Evolutionary conservation across 2,113 vertebrate species (phyloP).

Genomic region (Oenanthe melanoleuca): DNA sequence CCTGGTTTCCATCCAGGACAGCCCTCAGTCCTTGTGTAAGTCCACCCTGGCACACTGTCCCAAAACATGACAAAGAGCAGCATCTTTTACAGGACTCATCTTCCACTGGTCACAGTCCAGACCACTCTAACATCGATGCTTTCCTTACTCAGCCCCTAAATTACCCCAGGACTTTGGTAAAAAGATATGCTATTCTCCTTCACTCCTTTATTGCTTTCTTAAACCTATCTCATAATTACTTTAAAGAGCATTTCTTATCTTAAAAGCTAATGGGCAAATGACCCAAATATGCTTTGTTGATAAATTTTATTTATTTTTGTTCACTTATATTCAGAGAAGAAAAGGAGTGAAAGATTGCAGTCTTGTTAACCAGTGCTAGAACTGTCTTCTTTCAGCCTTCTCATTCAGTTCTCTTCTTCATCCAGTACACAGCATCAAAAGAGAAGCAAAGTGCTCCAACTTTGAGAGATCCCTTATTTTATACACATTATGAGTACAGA

Average conservation of each 20-base stretch:
- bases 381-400: background rate
- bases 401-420: background rate
- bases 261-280: background rate
- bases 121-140: background rate
- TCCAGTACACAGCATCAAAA: background rate
- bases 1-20: background rate
- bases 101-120: background rate
- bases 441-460: background rate
- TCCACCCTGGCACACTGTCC: fast-evolving
- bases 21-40: background rate
- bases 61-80: background rate
- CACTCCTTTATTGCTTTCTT: background rate
- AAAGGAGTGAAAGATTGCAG: background rate
- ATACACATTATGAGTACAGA: background rate
- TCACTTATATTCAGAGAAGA: background rate
- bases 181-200: background rate
- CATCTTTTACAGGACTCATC: background rate
- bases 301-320: background rate
- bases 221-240: background rate
- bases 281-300: background rate
- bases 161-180: background rate
- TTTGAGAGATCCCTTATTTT: background rate
- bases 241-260: background rate
- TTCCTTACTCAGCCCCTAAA: background rate
- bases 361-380: background rate